phyloP scores from a whole-genome alignment of 2,113 vertebrate genomes.

The Paralichthys olivaceus region DNA sequence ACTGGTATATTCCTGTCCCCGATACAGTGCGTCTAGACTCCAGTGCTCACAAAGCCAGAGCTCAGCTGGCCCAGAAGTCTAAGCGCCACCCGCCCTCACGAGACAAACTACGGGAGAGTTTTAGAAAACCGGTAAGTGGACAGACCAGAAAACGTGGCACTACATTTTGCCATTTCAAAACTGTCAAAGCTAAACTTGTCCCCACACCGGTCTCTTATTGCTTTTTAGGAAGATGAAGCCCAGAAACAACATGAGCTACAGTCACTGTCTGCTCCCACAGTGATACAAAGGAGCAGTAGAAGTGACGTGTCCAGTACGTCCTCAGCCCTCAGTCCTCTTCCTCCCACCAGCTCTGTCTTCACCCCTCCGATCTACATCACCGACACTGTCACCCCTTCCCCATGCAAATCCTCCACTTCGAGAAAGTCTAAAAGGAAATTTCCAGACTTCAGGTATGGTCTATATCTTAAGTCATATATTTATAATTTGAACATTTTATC shows the following conservation, averaged over 20 bases:
- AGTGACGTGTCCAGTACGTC: constrained; percentile 80
- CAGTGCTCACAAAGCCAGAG: constrained; percentile 89
- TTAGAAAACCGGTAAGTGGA: constrained; percentile 68
- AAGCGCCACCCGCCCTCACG: constrained; percentile 90
- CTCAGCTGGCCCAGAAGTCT: constrained; percentile 90
- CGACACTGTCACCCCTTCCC: constrained; percentile 26
- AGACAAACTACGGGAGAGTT: constrained; percentile 87
- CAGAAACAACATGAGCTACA: constrained; percentile 67
- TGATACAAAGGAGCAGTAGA: constrained; percentile 64
- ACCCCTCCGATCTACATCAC: constrained; percentile 80
- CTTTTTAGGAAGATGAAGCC: constrained; percentile 72
- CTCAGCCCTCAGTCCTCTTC: constrained; percentile 75
- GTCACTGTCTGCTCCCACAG: constrained; percentile 36
- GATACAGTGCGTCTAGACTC: constrained; percentile 87
- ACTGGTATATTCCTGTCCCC: constrained; percentile 80
- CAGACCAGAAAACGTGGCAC: neutral
- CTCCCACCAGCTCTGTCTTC: constrained; percentile 72
- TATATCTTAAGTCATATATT: neutral
- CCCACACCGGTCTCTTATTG: neutral
- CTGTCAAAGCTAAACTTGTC: neutral
- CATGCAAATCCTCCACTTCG: constrained; percentile 80
- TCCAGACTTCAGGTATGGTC: constrained; percentile 88
- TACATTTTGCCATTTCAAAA: neutral
- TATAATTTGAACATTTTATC: too few relatives aligned
- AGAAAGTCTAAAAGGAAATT: constrained; percentile 89